These are phyloP conservation scores for Protaetia brevitarsis DNA, from an alignment of 1,140 invertebrate genomes.

Conservation along the genomic window DNA sequence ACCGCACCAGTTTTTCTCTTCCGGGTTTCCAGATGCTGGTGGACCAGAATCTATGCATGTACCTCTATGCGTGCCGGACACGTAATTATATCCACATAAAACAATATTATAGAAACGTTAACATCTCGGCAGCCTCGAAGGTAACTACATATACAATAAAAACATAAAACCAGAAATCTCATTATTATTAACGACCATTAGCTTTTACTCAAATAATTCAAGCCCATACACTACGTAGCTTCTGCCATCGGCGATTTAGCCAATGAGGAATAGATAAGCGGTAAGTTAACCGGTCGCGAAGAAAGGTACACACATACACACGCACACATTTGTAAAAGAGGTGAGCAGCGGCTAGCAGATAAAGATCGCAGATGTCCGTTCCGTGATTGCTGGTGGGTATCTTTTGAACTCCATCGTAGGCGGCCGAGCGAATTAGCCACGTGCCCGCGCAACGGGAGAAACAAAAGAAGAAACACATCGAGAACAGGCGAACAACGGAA, in stretches of 20 bases:
- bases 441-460: background rate
- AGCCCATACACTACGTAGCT: background rate
- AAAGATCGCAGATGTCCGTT: slow-evolving; percentile 17
- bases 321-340: no score
- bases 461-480: background rate
- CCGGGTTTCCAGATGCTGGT: no score
- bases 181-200: slow-evolving; percentile 5
- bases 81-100: no score
- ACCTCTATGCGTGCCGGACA: no score
- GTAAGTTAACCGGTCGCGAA: background rate
- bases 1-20: no score
- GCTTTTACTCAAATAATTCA: background rate
- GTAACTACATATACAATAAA: no score
- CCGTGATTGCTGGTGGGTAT: slow-evolving; percentile 17
- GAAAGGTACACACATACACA: no score
- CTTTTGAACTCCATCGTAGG: slow-evolving; percentile 19
- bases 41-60: no score
- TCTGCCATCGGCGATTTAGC: background rate
- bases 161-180: background rate
- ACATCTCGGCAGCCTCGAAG: background rate
- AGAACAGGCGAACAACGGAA: background rate
- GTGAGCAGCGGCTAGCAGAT: background rate
- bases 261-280: background rate
- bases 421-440: slow-evolving; percentile 19
- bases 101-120: no score